Conservation (phyloP, 2,113 vertebrate species). For the Morone chrysops region DNA sequence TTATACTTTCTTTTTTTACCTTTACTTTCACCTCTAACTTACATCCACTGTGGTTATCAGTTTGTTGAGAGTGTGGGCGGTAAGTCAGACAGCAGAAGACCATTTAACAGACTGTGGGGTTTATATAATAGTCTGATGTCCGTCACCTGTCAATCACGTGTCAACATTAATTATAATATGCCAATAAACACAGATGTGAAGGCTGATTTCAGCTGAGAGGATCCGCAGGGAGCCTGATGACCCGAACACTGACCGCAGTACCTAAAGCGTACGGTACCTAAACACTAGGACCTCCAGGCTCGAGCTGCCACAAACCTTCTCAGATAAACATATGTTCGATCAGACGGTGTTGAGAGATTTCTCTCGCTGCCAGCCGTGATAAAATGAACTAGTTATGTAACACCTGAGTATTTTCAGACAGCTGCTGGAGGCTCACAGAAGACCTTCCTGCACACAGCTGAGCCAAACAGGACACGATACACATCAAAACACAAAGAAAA, state of each 20-base stretch:
- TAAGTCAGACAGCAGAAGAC: too few relatives aligned
- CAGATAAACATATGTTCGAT: neutral
- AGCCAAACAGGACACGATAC: conserved; percentile 25
- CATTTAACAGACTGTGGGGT: neutral
- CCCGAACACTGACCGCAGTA: too few relatives aligned
- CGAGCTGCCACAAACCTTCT: neutral
- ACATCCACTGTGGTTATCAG: too few relatives aligned
- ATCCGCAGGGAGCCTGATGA: conserved; percentile 7
- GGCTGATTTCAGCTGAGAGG: neutral
- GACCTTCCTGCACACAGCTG: conserved; percentile 43
- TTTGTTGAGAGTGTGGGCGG: too few relatives aligned
- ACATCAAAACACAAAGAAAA: conserved; percentile 30
- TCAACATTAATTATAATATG: neutral
- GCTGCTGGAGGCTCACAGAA: conserved; percentile 37
- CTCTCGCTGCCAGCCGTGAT: conserved; percentile 12
- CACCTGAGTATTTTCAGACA: conserved; percentile 29
- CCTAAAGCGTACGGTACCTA: neutral
- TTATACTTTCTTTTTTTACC: too few relatives aligned
- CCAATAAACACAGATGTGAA: neutral
- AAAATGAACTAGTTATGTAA: conserved; percentile 46
- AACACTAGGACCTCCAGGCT: too few relatives aligned
- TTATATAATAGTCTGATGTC: neutral
- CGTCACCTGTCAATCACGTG: neutral
- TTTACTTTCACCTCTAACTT: too few relatives aligned
- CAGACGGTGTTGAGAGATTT: neutral